Evolutionary conservation across 2,113 vertebrate species (phyloP), one percentile per base, ranked within the genome.

Genomic region (Gila orcuttii): DNA sequence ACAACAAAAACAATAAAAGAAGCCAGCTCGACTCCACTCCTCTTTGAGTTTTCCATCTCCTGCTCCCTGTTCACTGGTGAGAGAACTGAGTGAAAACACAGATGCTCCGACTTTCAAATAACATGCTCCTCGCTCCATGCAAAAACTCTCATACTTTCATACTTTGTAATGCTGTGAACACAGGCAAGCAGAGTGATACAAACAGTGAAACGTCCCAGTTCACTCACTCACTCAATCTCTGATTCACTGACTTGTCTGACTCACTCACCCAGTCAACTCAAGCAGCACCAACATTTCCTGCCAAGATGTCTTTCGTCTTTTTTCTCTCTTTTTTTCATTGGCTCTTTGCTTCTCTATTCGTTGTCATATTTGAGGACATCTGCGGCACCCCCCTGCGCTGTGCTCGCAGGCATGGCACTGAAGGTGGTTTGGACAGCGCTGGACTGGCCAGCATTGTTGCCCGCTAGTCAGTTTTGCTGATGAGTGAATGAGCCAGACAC

Each of bases 361-460:
- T 42, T 21, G 28, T 47, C 64, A 76, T 69, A 64, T 74, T 66
- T 64, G 42, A 80, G 82, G 42, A 64, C 87, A 86, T 83, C 74
- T 88, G 84, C 71, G 78, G 47, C 33, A 21, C 59, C 25, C 82
- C 55, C 21, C 64, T 33, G 64, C 25, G 19, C n/a, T 23, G 2
- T 45, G 64, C 28, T 42, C n/a, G 17, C 13, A 45, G 84, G 45
- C 62, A 55, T 47, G 76, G 23, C 84, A 59, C 4, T 60, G 31
- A 73, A 68, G 39, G 62, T 74, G 64, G 57, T 80, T 39, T 45
- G 42, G n/a, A 80, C 78, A 47, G 33, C 15, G 2, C 62, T 55
- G 31, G 47, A 36, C 28, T 10, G 2, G 75, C 28, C 17, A 2
- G 39, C 36, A 47, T 71, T 64, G 62, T 62, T 68, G 71, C 33